These are phyloP conservation scores for Parnassius glacialis DNA, from an alignment of 2,888 invertebrate species.

Conservation along the genomic window DNA sequence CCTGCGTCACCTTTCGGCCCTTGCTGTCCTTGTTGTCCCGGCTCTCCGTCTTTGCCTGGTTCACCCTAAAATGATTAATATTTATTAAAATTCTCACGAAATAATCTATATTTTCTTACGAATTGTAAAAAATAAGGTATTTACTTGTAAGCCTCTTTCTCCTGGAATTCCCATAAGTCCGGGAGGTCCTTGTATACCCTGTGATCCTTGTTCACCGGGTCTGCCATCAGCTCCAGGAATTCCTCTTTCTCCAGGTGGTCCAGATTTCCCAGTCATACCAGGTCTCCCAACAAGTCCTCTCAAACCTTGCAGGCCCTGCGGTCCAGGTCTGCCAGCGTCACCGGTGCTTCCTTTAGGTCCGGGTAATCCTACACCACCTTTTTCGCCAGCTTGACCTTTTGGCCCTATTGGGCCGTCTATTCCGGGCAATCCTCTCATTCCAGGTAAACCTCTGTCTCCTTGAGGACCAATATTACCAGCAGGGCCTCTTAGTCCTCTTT, in stretches of 20 bases:
- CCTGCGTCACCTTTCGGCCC: conserved; percentile 91
- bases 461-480: conserved; percentile 85
- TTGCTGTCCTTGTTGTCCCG: conserved; percentile 86
- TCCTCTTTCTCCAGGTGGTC: conserved; percentile 86
- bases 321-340: conserved; percentile 83
- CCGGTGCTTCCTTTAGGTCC: conserved; percentile 83
- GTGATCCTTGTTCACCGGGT: conserved; percentile 90
- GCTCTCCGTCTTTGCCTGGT: conserved; percentile 89
- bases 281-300: conserved; percentile 85
- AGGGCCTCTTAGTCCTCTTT: conserved; percentile 88
- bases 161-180: conserved; percentile 90
- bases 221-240: conserved; percentile 92
- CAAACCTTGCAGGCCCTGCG: conserved; percentile 83
- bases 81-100: neutral
- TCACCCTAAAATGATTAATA: conserved; percentile 81
- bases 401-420: conserved; percentile 87
- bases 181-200: conserved; percentile 89
- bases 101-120: conserved; percentile 18
- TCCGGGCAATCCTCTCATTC: conserved; percentile 86
- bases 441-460: conserved; percentile 86
- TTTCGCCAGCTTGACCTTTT: conserved; percentile 88
- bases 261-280: conserved; percentile 86
- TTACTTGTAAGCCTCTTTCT: conserved; percentile 86
- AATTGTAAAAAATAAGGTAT: conserved; percentile 30
- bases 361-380: conserved; percentile 78